Percentiles rank a stretch among this genome's conserved stretches.
Evolutionary conservation across 92 coral and sea anemone genomes (phyloP).

Genomic region (Bergia sp.): DNA sequence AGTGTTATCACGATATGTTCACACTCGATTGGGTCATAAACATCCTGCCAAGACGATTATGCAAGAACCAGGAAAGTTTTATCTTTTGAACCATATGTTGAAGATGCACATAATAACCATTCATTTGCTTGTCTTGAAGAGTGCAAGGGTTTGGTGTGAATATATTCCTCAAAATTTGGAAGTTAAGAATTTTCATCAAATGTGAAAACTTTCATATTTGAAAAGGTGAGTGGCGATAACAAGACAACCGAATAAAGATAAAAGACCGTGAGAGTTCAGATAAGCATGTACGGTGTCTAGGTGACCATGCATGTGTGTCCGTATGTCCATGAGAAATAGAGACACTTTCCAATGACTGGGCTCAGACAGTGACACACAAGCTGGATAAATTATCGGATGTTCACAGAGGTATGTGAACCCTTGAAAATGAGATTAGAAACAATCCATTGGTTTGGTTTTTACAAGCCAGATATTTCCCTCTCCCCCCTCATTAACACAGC

Average conservation of each 20-base stretch:
- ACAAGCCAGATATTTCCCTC: not conserved
- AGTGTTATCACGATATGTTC: conserved; percentile 35
- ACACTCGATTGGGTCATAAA: conserved; percentile 18
- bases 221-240: not conserved
- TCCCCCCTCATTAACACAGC: not conserved
- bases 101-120: not conserved
- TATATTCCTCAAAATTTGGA: too few relatives aligned
- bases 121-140: not conserved
- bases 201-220: not conserved
- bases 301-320: not conserved
- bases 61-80: not conserved
- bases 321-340: not conserved
- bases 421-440: not conserved
- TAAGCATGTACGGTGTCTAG: not conserved
- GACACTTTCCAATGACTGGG: not conserved
- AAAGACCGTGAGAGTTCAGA: not conserved
- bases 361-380: not conserved
- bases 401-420: not conserved
- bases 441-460: not conserved
- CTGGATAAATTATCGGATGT: not conserved
- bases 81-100: not conserved
- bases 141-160: not conserved
- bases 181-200: not conserved
- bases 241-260: conserved; percentile 13
- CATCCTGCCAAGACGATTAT: not conserved